phyloP scores from a whole-genome alignment of 2,113 vertebrate genomes.

The Grantiella picta region DNA sequence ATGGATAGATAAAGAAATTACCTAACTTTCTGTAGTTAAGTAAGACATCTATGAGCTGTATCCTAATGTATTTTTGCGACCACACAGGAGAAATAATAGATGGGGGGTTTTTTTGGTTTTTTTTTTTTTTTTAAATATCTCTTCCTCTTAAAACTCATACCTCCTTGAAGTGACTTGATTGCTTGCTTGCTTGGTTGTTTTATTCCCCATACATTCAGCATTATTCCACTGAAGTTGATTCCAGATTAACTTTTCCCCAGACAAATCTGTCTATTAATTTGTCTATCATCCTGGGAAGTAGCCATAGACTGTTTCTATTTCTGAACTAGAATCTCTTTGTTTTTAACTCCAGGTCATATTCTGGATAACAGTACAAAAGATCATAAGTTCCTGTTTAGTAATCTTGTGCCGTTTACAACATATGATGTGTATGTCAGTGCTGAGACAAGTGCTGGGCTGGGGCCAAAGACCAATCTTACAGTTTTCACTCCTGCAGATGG shows the following conservation, averaged over 20 bases:
- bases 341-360: slow-evolving; percentile 75
- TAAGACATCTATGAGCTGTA: background rate
- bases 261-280: background rate
- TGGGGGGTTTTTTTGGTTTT: too few species aligned
- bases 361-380: slow-evolving; percentile 89
- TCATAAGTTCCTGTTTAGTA: slow-evolving; percentile 77
- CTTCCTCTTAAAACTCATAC: background rate
- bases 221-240: background rate
- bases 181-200: background rate
- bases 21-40: background rate
- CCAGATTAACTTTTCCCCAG: background rate
- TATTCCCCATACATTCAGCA: background rate
- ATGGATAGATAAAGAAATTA: background rate
- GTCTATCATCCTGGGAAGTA: background rate
- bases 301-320: background rate
- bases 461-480: slow-evolving; percentile 79
- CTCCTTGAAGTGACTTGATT: background rate
- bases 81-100: background rate
- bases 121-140: background rate
- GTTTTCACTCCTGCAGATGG: slow-evolving; percentile 86
- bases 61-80: background rate
- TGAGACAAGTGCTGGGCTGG: slow-evolving; percentile 86
- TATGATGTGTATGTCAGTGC: slow-evolving; percentile 78
- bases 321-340: background rate
- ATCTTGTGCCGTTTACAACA: slow-evolving; percentile 83